Base-by-base conservation (phyloP, 2,113 vertebrate genomes). In the Ondatra zibethicus region DNA sequence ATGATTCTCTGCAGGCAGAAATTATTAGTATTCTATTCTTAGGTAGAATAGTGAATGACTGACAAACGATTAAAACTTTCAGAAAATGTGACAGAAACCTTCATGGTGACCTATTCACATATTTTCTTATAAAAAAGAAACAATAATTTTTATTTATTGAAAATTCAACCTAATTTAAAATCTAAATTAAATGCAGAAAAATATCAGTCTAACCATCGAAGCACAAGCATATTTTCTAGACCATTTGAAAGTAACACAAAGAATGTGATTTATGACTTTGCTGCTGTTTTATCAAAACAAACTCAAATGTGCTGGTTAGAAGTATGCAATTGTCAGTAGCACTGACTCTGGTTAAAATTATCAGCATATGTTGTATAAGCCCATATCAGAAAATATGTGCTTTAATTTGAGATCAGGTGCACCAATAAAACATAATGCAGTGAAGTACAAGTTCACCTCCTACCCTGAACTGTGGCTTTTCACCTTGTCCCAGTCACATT, bases 1-100 rank as follows among this genome's bases (percentile, higher is more conserved):
- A 94, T 92, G 94, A 94, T 89, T 98, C 93, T 98, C 97, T 95
- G 55, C 89, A 98, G 94, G 95, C 96, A 98, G 95, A 98, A 98
- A 98, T 97, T 17, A 97, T 98, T 98, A 98, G 89, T 93, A 78
- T 97, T 97, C 95, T 98, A 97, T 98, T 98, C 96, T 98, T 97
- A 96, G 96, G 87, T 97, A 94, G 80, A 98, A 97, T 73, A 85
- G 82, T 94, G 3, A 66, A 73, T 95, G 95, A 98, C 76, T 97
- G 95, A 98, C 89, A 98, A 97, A 96, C 96, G 95, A 96, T 95
- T 96, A 97, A 61, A 93, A 31, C 70, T 96, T 98, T 97, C 92
- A 96, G 27, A 96, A 97, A 96, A 25, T 95, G 70, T 96, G 97
- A 96, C 58, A 97, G 88, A 90, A 97, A 95, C 7, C 77, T 97